phyloP scores from a whole-genome alignment of 2,797 vertebrate genomes.

The Leptoclinus maculatus region DNA sequence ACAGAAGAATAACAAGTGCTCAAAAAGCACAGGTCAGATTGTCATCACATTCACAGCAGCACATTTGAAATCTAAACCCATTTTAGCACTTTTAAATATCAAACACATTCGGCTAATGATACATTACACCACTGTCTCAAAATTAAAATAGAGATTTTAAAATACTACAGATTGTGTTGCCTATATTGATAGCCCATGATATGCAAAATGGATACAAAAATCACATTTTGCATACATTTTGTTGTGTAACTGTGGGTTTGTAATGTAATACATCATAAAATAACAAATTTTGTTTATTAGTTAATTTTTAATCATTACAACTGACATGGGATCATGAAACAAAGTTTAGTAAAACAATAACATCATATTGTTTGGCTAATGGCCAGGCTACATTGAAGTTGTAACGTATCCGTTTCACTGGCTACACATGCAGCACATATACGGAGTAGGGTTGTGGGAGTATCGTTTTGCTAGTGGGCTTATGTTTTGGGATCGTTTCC shows the following conservation, averaged over 20 bases:
- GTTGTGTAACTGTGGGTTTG: neutral
- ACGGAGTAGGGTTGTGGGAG: too few relatives aligned
- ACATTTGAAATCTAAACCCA: constrained; percentile 26
- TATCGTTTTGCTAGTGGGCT: too few relatives aligned
- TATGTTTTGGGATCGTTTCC: too few relatives aligned
- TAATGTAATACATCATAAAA: neutral
- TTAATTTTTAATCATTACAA: neutral
- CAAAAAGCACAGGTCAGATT: constrained; percentile 53
- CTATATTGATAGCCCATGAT: neutral
- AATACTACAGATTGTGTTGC: neutral
- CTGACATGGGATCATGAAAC: neutral
- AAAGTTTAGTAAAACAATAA: neutral
- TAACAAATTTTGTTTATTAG: neutral
- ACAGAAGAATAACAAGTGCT: constrained; percentile 51
- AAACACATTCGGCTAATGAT: constrained; percentile 47
- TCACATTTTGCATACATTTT: neutral
- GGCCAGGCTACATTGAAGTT: neutral
- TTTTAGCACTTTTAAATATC: constrained; percentile 49
- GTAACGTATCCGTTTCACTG: too few relatives aligned
- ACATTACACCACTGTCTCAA: constrained; percentile 25
- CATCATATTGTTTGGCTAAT: neutral
- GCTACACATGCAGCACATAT: too few relatives aligned
- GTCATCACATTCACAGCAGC: constrained; percentile 12
- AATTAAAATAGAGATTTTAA: constrained; percentile 23
- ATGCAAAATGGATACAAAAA: neutral